Evolutionary conservation across 2,797 vertebrate genomes (phyloP), one percentile per base, ranked within the genome.

Genomic region (Gymnopithys bicolor): DNA sequence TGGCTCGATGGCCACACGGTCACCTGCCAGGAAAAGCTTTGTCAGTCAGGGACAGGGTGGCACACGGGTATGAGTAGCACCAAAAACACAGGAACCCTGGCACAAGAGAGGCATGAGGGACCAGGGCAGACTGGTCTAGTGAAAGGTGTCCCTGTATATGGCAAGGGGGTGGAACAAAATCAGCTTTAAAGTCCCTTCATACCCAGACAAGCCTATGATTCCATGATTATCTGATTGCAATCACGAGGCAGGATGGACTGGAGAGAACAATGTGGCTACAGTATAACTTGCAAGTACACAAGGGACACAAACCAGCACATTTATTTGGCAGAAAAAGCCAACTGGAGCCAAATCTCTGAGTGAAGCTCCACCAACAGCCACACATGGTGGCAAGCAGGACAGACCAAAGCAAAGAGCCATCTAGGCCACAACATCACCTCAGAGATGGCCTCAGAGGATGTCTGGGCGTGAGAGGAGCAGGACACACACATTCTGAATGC

Each of bases 1-100:
- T 0, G 99, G 99, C 93, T 99, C 99, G 2, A 99, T 97, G 22
- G 99, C 98, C 64, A 99, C 99, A 69, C 99, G 97, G 93, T 99
- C 99, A 79, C 99, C 99, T 99, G 90, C 13, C 95, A 67, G 43
- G 14, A 84, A 74, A 80, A 92, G 55, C 5, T 3, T 18, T 9
- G 56, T 23, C 39, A 91, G 14, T 51, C 6, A 1, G 71, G 60
- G 55, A 45, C 51, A 59, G 49, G 11, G 19, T 7, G 33, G 68
- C 35, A 74, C 19, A 10, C 3, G 30, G 35, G 24, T 10, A 49
- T 5, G 5, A 67, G 37, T 0, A 58, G 56, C 60, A 82, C 12
- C 4, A 2, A 84, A 23, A 3, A 4, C 41, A 11, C 2, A 3
- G 33, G 23, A 77, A 55, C 11, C n/a, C 35, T 11, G 19, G 33